phyloP scores from a whole-genome alignment of 2,113 vertebrate species.

The Eonycteris spelaea region DNA sequence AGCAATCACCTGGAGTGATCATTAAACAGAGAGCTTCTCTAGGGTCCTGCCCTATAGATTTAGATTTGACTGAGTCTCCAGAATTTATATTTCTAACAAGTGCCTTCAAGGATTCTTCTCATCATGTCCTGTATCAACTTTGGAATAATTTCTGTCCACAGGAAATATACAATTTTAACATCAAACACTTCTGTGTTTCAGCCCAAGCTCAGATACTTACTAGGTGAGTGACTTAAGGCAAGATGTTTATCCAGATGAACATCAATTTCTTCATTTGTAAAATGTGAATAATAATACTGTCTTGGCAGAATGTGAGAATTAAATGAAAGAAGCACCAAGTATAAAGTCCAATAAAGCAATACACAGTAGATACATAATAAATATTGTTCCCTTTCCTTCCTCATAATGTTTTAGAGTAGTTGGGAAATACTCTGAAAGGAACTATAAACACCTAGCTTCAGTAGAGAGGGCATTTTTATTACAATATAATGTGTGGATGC shows the following conservation, averaged over 20 bases:
- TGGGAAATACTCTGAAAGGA: not conserved
- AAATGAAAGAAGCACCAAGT: not conserved
- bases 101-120: not conserved
- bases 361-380: not conserved
- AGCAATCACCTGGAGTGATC: not conserved
- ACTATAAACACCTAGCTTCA: not conserved
- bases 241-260: not conserved
- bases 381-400: not conserved
- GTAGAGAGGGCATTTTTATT: not conserved
- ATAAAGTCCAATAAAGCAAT: not conserved
- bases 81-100: not conserved
- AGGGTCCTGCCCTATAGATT: not conserved
- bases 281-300: not conserved
- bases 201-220: not conserved
- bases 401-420: not conserved
- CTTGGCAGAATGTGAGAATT: not conserved
- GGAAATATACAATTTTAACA: not conserved
- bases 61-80: not conserved
- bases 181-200: not conserved
- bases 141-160: not conserved
- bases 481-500: not conserved
- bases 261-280: not conserved
- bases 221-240: not conserved
- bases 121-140: not conserved
- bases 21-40: not conserved